Base-by-base conservation (phyloP, 2,797 vertebrate species). In the Neomorphus geoffroyi region DNA sequence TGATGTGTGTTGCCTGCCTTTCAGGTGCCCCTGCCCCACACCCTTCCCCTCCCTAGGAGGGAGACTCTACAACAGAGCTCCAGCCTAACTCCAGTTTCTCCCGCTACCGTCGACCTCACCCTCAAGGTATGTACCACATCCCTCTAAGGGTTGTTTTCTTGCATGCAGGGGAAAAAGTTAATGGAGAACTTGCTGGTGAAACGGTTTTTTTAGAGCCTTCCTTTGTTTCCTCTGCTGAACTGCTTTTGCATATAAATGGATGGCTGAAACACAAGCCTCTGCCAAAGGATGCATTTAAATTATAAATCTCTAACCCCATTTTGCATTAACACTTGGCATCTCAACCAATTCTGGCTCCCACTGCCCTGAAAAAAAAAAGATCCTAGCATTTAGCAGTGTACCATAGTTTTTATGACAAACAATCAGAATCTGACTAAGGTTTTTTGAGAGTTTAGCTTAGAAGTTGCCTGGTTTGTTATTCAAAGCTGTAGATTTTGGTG, bases 61-160 rank as follows among this genome's bases (percentile, higher is more conserved):
- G 99, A 99, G 98, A 98, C 99, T 94, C 98, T 99, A 86, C 99
- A 99, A 83, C 99, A 99, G 98, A 99, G 98, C 98, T 98, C 99
- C 97, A 98, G 98, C 98, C 99, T 99, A 95, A 99, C 98, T 97
- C 99, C 99, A n/a, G 99, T 99, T 94, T 99, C 99, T 97, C 99
- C 99, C 95, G 99, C 99, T 88, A 99, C 99, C 91, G 99, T 99
- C 91, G 99, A 99, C 98, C 98, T 99, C 97, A 99, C 99, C 96
- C 98, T 99, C 91, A 99, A 99, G 99, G 99, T 99, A 97, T 94
- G 97, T 97, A 96, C 94, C 17, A 65, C 77, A 86, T 95, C 91
- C 93, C 75, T 97, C 96, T 96, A 94, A 96, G 92, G 94, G 95
- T 96, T 93, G 12, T 96, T 97, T 94, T 94, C 85, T 90, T 98